Evolutionary conservation across 2,888 invertebrate species (phyloP), one percentile per base, ranked within the genome.

Genomic region (Hydropsyche betteni): DNA sequence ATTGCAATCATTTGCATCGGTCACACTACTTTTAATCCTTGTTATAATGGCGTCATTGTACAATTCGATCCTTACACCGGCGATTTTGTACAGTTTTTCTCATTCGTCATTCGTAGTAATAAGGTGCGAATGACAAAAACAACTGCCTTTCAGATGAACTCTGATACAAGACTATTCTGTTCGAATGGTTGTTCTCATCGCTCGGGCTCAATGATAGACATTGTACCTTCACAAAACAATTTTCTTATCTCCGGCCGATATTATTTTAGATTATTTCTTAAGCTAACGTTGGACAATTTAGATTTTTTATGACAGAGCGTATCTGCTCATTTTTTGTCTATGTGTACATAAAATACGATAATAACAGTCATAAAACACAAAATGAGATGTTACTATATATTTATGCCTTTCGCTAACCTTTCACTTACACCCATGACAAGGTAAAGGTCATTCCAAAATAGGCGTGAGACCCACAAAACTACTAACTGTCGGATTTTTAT

Each of bases 311-410:
- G 16, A 8, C 58, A 16, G 8, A 1, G 58, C 16, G 24, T 58
- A 58, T 58, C 58, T 16, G 16, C 58, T 61, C 16, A 12, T 64
- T 64, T 64, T 36, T 64, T 4, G 10, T 64, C 34, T 64, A 36
- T 36, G 64, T 64, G 12, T 58, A 58, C 58, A 64, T 64, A 64
- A 64, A 36, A 12, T 36, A 34, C 33, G 34, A 64, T 64, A 64
- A 64, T 64, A 24, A 64, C 34, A 64, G 64, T 64, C 64, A 36
- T 64, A 64, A 64, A 64, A 64, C 36, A 36, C 36, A 36, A 64
- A 64, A 64, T 64, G 64, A 64, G 64, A 64, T 64, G 64, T 64
- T 64, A 64, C 64, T 64, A 64, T 64, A 34, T 64, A 64, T 64
- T 64, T 64, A 64, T 10, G 64, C 64, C 64, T 64, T 64, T 64